Percentiles rank a stretch among this genome's conserved stretches.
These are phyloP conservation scores for Yponomeuta malinellus DNA, from an alignment of 2,888 invertebrate genomes.

Conservation along the genomic window DNA sequence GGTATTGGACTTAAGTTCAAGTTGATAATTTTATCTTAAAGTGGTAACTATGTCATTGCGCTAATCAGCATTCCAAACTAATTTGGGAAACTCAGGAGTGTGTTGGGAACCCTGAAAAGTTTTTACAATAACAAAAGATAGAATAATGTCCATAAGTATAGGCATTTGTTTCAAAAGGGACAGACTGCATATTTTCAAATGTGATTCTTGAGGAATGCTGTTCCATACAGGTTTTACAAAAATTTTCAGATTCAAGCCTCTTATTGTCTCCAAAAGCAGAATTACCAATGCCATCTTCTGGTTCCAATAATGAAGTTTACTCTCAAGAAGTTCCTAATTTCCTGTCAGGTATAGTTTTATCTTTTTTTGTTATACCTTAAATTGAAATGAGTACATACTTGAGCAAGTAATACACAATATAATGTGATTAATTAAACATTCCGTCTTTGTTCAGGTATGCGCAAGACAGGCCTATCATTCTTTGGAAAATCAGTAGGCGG, in stretches of 20 bases:
- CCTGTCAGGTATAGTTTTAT: slow-evolving; percentile 43
- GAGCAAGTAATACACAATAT: background rate
- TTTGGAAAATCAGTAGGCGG: slow-evolving; percentile 40
- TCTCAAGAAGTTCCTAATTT: slow-evolving; percentile 59
- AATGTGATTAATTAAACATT: background rate
- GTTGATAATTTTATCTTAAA: too few species aligned
- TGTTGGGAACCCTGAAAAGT: too few species aligned
- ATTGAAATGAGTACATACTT: background rate
- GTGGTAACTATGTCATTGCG: too few species aligned
- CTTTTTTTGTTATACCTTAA: background rate
- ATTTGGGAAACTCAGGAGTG: too few species aligned
- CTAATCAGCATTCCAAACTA: too few species aligned
- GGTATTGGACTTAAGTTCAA: too few species aligned
- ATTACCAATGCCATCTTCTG: slow-evolving; percentile 29
- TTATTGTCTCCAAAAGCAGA: slow-evolving; percentile 62
- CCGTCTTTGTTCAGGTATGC: slow-evolving; percentile 39
- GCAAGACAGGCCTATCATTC: slow-evolving; percentile 52
- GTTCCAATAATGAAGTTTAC: slow-evolving; percentile 32
- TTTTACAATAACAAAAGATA: too few species aligned
- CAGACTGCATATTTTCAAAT: too few species aligned
- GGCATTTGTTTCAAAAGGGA: too few species aligned
- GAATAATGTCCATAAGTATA: too few species aligned
- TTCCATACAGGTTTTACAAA: background rate
- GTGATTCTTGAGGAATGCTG: too few species aligned
- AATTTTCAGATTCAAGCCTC: slow-evolving; percentile 51